These are phyloP conservation scores for Yoshiicerus persimilis DNA, from an alignment of 1,140 invertebrate genomes.

Conservation along the genomic window DNA sequence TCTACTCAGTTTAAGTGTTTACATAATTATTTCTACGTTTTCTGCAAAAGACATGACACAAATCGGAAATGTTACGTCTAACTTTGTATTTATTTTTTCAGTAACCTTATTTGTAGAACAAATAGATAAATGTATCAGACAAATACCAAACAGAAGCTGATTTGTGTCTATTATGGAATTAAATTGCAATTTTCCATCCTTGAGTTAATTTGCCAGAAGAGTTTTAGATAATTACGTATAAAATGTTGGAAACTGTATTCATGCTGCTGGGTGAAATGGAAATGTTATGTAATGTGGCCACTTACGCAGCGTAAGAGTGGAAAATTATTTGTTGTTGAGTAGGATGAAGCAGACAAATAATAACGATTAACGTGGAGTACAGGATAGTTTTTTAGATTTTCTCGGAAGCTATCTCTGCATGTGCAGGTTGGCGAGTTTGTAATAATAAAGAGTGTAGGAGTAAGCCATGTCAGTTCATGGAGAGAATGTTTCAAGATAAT, in stretches of 20 bases:
- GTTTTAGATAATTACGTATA: no score
- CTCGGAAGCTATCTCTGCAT: neutral
- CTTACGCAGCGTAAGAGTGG: neutral
- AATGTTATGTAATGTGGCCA: neutral
- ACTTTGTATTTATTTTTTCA: no score
- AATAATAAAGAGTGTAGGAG: neutral
- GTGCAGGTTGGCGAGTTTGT: neutral
- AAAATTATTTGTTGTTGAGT: neutral
- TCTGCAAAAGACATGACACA: no score
- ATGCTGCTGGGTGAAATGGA: neutral
- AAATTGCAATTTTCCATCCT: no score
- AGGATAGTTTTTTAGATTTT: neutral
- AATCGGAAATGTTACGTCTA: no score
- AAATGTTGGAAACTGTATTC: neutral
- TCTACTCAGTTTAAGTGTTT: no score
- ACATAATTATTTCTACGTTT: no score
- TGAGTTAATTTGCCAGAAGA: no score
- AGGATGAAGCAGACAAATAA: neutral
- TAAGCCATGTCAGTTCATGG: neutral
- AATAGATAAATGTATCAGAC: no score
- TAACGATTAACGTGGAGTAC: neutral
- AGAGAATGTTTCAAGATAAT: neutral
- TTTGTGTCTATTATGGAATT: no score
- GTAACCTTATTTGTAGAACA: no score
- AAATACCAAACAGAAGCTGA: no score